Conservation (phyloP, 2,888 invertebrate genomes). For the Venusia cambrica region DNA sequence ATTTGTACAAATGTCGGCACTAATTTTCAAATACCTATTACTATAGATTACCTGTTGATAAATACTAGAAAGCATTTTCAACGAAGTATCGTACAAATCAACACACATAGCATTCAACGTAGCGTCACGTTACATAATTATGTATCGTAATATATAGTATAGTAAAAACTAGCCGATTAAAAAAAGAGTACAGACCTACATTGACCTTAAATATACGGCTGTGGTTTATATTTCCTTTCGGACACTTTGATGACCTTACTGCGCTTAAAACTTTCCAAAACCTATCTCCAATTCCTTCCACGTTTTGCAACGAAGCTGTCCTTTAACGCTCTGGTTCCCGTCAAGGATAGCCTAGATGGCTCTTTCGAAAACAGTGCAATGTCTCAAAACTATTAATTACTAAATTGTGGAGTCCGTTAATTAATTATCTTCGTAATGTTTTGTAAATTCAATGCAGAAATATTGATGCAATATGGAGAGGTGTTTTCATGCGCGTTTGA, state of each 20-base stretch:
- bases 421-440: constrained; percentile 17
- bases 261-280: constrained; percentile 19
- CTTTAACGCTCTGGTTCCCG: constrained; percentile 68
- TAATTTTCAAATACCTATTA: constrained; percentile 1
- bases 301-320: constrained; percentile 43
- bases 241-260: constrained; percentile 8
- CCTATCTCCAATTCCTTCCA: constrained; percentile 34
- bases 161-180: too few species aligned
- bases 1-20: constrained; percentile 6
- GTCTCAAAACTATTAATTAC: constrained; percentile 28
- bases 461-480: constrained; percentile 15
- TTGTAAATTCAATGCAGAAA: constrained; percentile 15
- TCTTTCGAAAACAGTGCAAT: constrained; percentile 47
- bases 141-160: too few species aligned
- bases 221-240: too few species aligned
- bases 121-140: too few species aligned
- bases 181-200: too few species aligned
- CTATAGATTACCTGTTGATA: neutral
- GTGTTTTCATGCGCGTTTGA: neutral
- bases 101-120: too few species aligned
- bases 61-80: neutral
- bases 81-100: too few species aligned
- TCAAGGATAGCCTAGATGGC: constrained; percentile 57
- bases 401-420: constrained; percentile 18
- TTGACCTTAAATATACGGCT: too few species aligned